These are phyloP conservation scores for Rhabdomys pumilio DNA, from an alignment of 2,797 vertebrate genomes.

Conservation along the genomic window DNA sequence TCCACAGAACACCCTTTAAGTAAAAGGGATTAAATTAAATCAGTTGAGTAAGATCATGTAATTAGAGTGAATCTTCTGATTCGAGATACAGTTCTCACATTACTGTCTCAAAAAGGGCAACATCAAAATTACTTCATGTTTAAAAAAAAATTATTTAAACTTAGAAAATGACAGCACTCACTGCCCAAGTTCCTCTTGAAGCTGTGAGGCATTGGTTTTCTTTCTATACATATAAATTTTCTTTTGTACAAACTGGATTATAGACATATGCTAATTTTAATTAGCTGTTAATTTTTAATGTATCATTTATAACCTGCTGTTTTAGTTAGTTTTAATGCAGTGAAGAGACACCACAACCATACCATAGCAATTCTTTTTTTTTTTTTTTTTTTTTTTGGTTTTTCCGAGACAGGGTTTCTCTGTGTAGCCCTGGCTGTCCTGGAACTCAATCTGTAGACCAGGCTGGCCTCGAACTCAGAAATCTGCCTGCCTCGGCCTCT, in stretches of 20 bases:
- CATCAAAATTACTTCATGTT: slow-evolving; percentile 66
- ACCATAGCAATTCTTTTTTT: background rate
- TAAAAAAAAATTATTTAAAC: slow-evolving; percentile 66
- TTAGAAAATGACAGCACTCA: slow-evolving; percentile 46
- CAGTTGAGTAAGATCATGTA: slow-evolving; percentile 36
- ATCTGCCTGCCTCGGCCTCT: no score
- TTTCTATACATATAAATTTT: background rate
- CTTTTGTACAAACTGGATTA: slow-evolving; percentile 51
- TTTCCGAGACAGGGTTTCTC: no score
- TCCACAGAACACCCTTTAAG: slow-evolving; percentile 62
- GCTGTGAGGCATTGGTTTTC: background rate
- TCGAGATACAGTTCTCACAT: slow-evolving; percentile 25
- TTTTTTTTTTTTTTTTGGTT: no score
- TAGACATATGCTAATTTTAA: slow-evolving; percentile 38
- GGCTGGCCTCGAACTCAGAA: no score
- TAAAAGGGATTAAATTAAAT: slow-evolving; percentile 70
- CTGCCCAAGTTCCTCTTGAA: slow-evolving; percentile 56
- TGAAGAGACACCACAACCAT: background rate
- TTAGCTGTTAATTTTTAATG: slow-evolving; percentile 34
- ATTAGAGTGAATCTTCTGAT: slow-evolving; percentile 58
- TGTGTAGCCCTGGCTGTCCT: no score
- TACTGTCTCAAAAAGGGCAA: slow-evolving; percentile 27
- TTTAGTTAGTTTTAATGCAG: background rate
- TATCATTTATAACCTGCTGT: slow-evolving; percentile 37
- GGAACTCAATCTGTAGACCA: no score